Base-by-base conservation (phyloP, 2,888 invertebrate species). In the Chalcosyrphus nemorum region DNA sequence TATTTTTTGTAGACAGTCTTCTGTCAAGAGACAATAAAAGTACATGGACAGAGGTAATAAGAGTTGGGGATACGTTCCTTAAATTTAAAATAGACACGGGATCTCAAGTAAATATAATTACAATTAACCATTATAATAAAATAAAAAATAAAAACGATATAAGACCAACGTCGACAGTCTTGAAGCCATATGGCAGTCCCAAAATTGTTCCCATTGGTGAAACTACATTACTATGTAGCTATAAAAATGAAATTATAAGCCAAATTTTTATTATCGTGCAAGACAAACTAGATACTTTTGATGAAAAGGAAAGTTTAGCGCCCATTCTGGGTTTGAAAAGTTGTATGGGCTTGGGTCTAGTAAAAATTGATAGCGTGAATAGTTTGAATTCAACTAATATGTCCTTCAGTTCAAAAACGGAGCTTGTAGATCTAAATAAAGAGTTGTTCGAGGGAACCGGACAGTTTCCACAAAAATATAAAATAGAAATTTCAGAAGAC, bases 381-480 rank as follows among this genome's bases (percentile, higher is more conserved):
- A 65, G 13, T 56, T 17, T 35, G 27, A 11, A 6, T 35, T 35
- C 19, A 2, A 24, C 27, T 47, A 24, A 57, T 11, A 24, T 11
- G 4, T 17, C 38, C 19, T 35, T 19, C n/a, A n/a, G 38, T 3
- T 15, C 19, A 15, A 38, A 19, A 15, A 24, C 35, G 6, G 32
- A 75, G 4, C 41, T 70, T 19, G 15, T 56, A 29, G 35, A 54
- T 66, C 45, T 70, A 21, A 86, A 85, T 71, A 63, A 66, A 45
- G 75, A 87, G 19, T 56, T 87, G n/a, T 88, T 88, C 72, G 24
- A 65, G 19, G 86, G 87, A 21, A 77, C 86, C 78, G 87, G 87
- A 4, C 77, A 86, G 32, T 52, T 87, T 13, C 61, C 72, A 6
- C 70, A 68, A 35, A 57, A 7, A 59, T 87, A 81, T 43, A 52